phyloP scores from a whole-genome alignment of 2,113 vertebrate genomes.

The Callionymus lyra region DNA sequence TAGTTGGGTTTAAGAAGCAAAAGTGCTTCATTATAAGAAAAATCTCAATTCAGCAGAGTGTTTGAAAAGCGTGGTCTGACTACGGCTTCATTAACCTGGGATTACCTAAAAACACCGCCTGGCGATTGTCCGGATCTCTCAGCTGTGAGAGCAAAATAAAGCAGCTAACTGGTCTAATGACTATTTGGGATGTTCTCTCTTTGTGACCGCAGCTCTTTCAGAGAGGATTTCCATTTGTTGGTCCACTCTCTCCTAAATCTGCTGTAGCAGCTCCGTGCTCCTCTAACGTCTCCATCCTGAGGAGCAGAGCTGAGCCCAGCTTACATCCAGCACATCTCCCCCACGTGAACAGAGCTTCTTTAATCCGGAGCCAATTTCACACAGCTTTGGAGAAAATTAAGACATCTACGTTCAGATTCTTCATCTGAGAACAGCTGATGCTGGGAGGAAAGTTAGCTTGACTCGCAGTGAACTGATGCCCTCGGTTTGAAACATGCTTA shows the following conservation, averaged over 20 bases:
- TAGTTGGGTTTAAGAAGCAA: too few species aligned
- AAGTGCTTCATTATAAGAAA: too few species aligned
- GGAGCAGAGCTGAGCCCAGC: slow-evolving; percentile 44
- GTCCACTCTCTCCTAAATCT: slow-evolving; percentile 16
- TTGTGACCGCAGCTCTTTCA: too few species aligned
- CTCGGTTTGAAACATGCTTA: too few species aligned
- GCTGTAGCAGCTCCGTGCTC: slow-evolving; percentile 32
- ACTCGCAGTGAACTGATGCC: not conserved
- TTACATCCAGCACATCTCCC: slow-evolving; percentile 20
- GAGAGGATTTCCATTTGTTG: slow-evolving; percentile 36
- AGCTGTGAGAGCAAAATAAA: too few species aligned
- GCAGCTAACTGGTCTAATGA: not conserved
- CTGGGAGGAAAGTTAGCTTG: not conserved
- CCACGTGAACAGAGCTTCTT: slow-evolving; percentile 6
- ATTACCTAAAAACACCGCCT: too few species aligned
- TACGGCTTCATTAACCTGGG: too few species aligned
- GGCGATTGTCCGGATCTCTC: too few species aligned
- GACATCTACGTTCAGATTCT: not conserved
- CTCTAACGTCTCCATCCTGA: slow-evolving; percentile 29
- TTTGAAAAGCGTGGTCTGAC: too few species aligned
- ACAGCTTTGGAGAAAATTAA: slow-evolving; percentile 49
- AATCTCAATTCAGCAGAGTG: too few species aligned
- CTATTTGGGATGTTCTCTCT: slow-evolving; percentile 17
- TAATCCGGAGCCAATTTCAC: slow-evolving; percentile 40
- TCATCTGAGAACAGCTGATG: too few species aligned